Conservation (phyloP, 2,888 invertebrate species). For the Resseliella maxima region DNA sequence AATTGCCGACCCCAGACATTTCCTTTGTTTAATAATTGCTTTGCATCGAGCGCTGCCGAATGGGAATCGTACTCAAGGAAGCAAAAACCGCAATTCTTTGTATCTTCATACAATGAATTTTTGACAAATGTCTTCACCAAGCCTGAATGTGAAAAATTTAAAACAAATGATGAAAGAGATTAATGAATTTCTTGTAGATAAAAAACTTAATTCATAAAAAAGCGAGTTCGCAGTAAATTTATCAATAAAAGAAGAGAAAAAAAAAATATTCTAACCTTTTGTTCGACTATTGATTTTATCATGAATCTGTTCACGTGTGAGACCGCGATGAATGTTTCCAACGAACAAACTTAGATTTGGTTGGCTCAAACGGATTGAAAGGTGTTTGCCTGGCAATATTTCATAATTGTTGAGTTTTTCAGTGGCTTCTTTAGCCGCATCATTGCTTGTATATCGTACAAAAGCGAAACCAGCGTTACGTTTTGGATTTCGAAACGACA, state of each 20-base stretch:
- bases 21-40: neutral
- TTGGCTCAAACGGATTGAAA: constrained; percentile 1
- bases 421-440: neutral
- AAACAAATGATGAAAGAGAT: no score
- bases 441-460: neutral
- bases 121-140: constrained; percentile 11
- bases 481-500: constrained; percentile 4
- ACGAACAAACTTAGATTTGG: constrained; percentile 37
- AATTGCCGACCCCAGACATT: constrained; percentile 12
- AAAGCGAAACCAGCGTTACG: constrained; percentile 13
- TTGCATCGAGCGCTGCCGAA: neutral
- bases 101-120: neutral
- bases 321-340: constrained; percentile 16
- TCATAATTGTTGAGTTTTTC: neutral
- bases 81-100: constrained; percentile 38
- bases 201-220: neutral
- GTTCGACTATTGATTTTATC: neutral
- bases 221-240: neutral
- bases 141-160: neutral
- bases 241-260: neutral
- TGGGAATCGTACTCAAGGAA: constrained; percentile 35
- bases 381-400: neutral
- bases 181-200: no score
- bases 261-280: neutral
- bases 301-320: constrained; percentile 18